Evolutionary conservation across 1,140 invertebrate species (phyloP), one percentile per base, ranked within the genome.

Genomic region (Bombus affinis): DNA sequence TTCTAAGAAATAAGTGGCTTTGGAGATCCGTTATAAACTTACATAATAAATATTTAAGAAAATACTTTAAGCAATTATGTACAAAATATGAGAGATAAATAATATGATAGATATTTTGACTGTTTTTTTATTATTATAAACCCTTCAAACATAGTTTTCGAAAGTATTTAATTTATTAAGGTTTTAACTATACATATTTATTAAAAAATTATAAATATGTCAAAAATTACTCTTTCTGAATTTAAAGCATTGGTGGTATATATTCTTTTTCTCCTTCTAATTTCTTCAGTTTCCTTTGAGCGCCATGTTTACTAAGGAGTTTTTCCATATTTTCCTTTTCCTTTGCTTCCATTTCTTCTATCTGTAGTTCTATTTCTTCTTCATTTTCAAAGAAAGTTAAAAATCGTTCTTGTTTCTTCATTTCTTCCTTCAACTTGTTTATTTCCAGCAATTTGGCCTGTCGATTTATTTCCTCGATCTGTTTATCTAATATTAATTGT

Each of bases 341-440:
- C 91, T 73, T 95, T 95, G 66, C 88, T 91, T 94, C 90, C 88
- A 94, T 96, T 92, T 92, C 95, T 89, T 96, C 96, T 90, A 98
- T 97, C 93, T 96, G 88, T 25, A 98, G 93, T 92, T 98, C 97
- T 81, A 98, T 96, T 90, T 97, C 92, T 72, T 97, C 96, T 92
- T 97, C 96, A 90, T 97, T 97, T 74, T 98, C 97, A 94, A 98
- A 98, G 95, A 97, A 98, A 95, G 97, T 98, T 53, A 98, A 94
- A 81, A 96, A 95, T 89, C 96, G 96, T 91, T 98, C 97, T 91
- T 95, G 95, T n/a, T 95, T 88, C 68, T 95, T 73, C 59, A 98
- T 91, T 10, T 96, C 93, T 73, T 96, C 94, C 90, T 97, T 96
- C 35, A 96, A 96, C 59, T 95, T 91, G 87, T 96, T 92, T 74